Evolutionary conservation across 2,797 vertebrate species (phyloP), one percentile per base, ranked within the genome.

Genomic region (Tarsius wallacei): DNA sequence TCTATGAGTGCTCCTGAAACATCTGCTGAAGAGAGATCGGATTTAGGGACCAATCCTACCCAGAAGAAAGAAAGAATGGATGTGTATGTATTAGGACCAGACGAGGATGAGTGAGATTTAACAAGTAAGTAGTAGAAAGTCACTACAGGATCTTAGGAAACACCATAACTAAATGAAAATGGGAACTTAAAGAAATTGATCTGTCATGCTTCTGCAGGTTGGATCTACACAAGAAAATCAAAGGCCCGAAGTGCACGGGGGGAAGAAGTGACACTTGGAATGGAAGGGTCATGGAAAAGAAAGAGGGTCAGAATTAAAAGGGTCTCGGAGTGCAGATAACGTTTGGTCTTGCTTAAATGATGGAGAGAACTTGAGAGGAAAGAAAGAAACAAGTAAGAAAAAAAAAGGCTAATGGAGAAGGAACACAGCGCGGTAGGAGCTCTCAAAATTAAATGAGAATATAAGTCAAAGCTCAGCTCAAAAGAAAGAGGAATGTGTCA

Each of bases 311-410:
- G 47, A 42, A 84, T 73, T 22, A 76, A 13, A 71, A 59, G 4
- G 12, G 2, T 1, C 53, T 84, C 6, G 5, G 21, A 17, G 33
- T 77, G 5, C 4, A 87, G 49, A 71, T 31, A 9, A 36, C 14
- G 2, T 49, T 90, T 68, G 15, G 12, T 57, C 87, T 95, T 94
- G 16, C 57, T 92, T 47, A 87, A 91, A 93, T 68, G 51, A 73
- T 7, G 28, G 21, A 57, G 19, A 28, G 53, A 64, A 33, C 6
- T 64, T 90, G 68, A 74, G 61, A 87, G 63, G n/a, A 76, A 49
- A 87, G 1, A 5, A n/a, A 55, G 74, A 80, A 87, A 89, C 9
- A 22, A 51, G 0, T 17, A 19, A 24, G 55, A 86, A 31, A 51
- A 70, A 55, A 86, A 3, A 77, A 22, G 55, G 55, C 22, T 73